phyloP scores from a whole-genome alignment of 2,113 vertebrate genomes.

The Alaudala cheleensis region DNA sequence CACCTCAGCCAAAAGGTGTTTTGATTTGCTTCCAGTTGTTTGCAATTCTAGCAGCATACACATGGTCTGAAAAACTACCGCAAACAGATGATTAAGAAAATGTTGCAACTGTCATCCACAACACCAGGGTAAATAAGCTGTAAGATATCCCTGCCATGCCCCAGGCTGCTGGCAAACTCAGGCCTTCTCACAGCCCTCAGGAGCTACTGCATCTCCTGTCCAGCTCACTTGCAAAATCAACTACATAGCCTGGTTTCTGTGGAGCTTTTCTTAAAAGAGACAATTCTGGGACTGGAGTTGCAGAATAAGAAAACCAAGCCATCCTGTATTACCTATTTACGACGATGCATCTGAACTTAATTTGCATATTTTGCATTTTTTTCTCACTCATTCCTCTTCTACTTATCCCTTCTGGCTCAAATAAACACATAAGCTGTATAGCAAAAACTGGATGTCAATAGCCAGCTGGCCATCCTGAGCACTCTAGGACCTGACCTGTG shows the following conservation, averaged over 20 bases:
- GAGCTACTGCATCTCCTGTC: background rate
- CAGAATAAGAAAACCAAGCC: background rate
- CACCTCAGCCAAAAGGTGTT: background rate
- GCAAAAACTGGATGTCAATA: background rate
- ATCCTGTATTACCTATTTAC: background rate
- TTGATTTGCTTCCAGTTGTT: background rate
- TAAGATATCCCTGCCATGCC: background rate
- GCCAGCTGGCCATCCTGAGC: background rate
- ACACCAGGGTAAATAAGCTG: background rate
- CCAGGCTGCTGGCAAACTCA: background rate
- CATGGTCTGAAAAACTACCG: background rate
- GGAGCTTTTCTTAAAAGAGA: background rate
- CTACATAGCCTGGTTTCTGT: background rate
- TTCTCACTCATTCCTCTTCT: background rate
- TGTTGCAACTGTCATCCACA: background rate
- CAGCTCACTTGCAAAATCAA: background rate
- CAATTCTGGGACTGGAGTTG: background rate
- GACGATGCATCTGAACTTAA: background rate
- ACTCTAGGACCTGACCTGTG: background rate
- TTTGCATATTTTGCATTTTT: background rate
- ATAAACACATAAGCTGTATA: background rate
- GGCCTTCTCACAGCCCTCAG: background rate
- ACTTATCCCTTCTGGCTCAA: background rate
- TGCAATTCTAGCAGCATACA: background rate
- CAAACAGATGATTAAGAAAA: background rate